phyloP scores from a whole-genome alignment of 2,888 invertebrate genomes.

The Drosophila demipolita region DNA sequence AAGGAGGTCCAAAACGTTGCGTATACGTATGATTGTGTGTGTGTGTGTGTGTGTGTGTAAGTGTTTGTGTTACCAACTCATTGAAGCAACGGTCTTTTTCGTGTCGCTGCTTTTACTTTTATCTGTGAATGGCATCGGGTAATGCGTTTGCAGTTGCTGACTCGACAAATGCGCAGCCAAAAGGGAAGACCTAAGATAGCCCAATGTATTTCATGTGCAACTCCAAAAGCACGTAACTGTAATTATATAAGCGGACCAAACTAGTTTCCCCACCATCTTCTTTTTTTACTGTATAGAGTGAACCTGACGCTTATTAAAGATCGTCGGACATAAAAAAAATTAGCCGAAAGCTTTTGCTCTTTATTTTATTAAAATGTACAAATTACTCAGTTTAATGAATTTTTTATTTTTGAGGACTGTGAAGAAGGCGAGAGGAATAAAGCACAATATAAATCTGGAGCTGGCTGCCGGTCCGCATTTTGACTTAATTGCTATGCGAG shows the following conservation, averaged over 20 bases:
- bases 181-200: constrained; percentile 46
- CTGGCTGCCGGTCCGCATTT: constrained; percentile 42
- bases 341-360: constrained; percentile 24
- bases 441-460: constrained; percentile 32
- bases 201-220: constrained; percentile 37
- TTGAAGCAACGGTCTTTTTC: constrained; percentile 57
- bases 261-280: constrained; percentile 1
- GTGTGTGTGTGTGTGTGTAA: constrained; percentile 36
- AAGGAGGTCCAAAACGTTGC: constrained; percentile 53
- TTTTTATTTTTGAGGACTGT: constrained; percentile 32
- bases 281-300: constrained; percentile 4
- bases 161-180: constrained; percentile 60
- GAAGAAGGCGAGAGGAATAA: constrained; percentile 9
- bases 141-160: constrained; percentile 74
- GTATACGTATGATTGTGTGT: constrained; percentile 21
- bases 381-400: constrained; percentile 66
- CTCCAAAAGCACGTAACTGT: constrained; percentile 40
- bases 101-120: constrained; percentile 74
- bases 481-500: constrained; percentile 71
- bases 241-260: constrained; percentile 40
- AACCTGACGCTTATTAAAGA: constrained; percentile 14
- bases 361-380: constrained; percentile 40
- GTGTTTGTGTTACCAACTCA: constrained; percentile 43
- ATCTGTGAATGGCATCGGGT: constrained; percentile 75
- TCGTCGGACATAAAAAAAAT: constrained; percentile 40